These are phyloP conservation scores for Tribolium madens DNA, from an alignment of 1,140 invertebrate genomes.

Conservation along the genomic window DNA sequence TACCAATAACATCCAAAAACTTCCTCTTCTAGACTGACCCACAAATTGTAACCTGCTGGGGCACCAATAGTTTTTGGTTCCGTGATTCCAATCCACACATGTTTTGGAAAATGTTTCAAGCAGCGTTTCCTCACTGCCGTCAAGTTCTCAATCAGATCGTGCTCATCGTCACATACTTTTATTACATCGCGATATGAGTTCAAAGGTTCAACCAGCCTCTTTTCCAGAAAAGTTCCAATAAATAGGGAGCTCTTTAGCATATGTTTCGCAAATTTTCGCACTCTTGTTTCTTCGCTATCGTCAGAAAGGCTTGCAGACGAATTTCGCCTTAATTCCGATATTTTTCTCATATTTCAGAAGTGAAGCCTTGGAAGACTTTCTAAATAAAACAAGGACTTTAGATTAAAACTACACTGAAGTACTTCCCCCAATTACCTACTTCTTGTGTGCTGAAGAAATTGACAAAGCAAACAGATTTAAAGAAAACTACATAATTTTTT, in stretches of 20 bases:
- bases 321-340: conserved; percentile 38
- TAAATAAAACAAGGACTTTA: neutral
- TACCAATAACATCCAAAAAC: conserved; percentile 58
- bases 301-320: neutral
- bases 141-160: conserved; percentile 55
- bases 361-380: neutral
- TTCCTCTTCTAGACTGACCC: conserved; percentile 55
- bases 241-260: conserved; percentile 58
- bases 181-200: conserved; percentile 57
- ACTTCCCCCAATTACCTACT: neutral
- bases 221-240: conserved; percentile 57
- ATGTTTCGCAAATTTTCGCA: conserved; percentile 52
- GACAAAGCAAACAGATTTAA: too few relatives aligned
- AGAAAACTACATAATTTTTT: too few relatives aligned
- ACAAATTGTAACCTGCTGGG: conserved; percentile 56
- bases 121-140: conserved; percentile 50
- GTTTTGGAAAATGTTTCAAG: conserved; percentile 19
- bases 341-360: conserved; percentile 47
- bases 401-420: neutral
- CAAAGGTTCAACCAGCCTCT: conserved; percentile 56
- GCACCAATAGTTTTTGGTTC: conserved; percentile 53
- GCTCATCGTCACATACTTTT: conserved; percentile 51
- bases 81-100: conserved; percentile 58
- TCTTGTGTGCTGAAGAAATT: too few relatives aligned
- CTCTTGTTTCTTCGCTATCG: conserved; percentile 26